Percentiles rank a stretch among this genome's conserved stretches.
These are phyloP conservation scores for Reticulitermes lucifugus DNA, from an alignment of 2,888 invertebrate species.

Conservation along the genomic window DNA sequence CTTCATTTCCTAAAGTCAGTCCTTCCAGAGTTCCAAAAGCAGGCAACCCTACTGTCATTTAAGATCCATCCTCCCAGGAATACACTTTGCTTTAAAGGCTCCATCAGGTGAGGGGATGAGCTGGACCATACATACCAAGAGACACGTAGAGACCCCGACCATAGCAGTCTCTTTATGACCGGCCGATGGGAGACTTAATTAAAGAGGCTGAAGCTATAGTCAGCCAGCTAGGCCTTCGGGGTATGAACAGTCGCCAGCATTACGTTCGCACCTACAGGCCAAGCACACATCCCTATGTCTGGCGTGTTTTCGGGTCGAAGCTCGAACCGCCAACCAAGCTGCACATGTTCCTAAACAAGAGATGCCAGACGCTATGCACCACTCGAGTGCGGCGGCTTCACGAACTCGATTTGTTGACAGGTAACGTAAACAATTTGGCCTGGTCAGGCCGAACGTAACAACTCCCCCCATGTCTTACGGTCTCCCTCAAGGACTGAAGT, in stretches of 20 bases:
- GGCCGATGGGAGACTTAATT: constrained; percentile 40
- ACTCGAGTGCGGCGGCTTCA: too few species aligned
- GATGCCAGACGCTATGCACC: too few species aligned
- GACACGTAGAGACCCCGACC: constrained; percentile 24
- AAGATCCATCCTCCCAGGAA: background rate
- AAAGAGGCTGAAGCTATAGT: constrained; percentile 19
- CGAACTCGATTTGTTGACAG: too few species aligned
- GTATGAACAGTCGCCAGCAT: background rate
- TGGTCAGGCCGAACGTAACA: too few species aligned
- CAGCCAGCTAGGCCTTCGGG: background rate
- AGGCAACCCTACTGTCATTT: constrained; percentile 15
- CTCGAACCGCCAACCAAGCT: too few species aligned
- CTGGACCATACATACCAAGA: background rate
- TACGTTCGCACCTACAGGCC: too few species aligned
- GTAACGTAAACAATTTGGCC: too few species aligned
- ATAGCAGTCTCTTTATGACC: constrained; percentile 21
- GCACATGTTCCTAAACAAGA: too few species aligned
- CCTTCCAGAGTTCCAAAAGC: background rate
- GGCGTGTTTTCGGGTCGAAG: too few species aligned
- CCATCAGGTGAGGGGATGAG: background rate
- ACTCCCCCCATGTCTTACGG: too few species aligned
- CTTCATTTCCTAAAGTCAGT: background rate
- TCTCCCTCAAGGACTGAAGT: too few species aligned
- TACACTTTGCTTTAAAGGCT: background rate
- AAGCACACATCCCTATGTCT: too few species aligned